These are phyloP conservation scores for Sus cebifrons DNA, from an alignment of 2,797 vertebrate species.

Conservation along the genomic window DNA sequence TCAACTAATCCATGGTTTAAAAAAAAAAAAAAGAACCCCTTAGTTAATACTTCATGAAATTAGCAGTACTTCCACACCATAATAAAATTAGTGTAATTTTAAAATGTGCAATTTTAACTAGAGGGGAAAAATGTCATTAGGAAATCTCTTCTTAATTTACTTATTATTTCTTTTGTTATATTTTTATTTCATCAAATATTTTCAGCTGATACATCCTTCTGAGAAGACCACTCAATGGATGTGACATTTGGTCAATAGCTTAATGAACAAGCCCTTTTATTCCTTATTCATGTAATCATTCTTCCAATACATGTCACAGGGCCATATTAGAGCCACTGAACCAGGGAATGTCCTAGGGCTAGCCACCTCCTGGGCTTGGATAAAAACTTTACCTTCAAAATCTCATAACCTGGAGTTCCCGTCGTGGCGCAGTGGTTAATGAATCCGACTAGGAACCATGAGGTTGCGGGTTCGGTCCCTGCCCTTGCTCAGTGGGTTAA, in stretches of 20 bases:
- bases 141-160: background rate
- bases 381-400: background rate
- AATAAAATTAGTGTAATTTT: background rate
- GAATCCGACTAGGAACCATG: no score
- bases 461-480: no score
- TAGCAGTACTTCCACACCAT: background rate
- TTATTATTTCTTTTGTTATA: background rate
- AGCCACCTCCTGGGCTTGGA: background rate
- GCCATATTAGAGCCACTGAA: background rate
- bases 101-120: background rate
- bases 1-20: background rate
- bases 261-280: background rate
- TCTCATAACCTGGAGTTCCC: background rate
- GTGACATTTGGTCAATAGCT: background rate
- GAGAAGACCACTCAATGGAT: background rate
- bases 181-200: conserved; percentile 24
- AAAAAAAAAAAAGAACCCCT: background rate
- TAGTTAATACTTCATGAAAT: conserved; percentile 14
- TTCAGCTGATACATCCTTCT: background rate
- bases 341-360: background rate
- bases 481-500: no score
- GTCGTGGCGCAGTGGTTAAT: no score
- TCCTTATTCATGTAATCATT: background rate
- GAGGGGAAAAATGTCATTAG: background rate
- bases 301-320: background rate